Conservation (phyloP, 2,888 invertebrate genomes). For the Chloroclystis v-ata region DNA sequence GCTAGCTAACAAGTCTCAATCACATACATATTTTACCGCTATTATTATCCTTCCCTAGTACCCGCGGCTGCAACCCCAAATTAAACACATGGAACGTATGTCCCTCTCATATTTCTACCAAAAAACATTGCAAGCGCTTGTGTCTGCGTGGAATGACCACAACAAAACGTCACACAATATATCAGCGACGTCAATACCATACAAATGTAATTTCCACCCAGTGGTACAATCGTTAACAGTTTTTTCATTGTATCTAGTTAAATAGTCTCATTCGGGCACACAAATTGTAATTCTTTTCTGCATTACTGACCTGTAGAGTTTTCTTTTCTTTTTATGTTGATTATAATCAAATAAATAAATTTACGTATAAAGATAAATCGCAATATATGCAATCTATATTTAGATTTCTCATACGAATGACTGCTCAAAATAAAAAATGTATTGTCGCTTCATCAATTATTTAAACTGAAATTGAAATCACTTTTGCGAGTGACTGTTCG, state of each 20-base stretch:
- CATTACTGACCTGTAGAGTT: too few relatives aligned
- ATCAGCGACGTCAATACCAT: constrained; percentile 49
- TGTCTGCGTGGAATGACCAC: constrained; percentile 32
- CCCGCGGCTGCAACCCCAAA: not conserved
- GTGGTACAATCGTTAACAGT: constrained; percentile 21
- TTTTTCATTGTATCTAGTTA: constrained; percentile 1
- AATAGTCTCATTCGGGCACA: too few relatives aligned
- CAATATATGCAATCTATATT: too few relatives aligned
- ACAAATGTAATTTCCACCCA: constrained; percentile 33
- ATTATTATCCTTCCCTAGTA: not conserved
- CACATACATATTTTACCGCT: not conserved
- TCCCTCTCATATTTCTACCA: constrained; percentile 21
- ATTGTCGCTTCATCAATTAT: too few relatives aligned
- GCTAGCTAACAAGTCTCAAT: too few relatives aligned
- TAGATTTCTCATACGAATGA: too few relatives aligned
- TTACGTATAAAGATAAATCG: too few relatives aligned
- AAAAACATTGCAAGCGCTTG: constrained; percentile 25
- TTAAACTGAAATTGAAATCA: too few relatives aligned
- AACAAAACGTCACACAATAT: constrained; percentile 39
- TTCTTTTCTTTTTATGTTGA: too few relatives aligned
- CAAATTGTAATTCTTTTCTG: too few relatives aligned
- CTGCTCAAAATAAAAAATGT: too few relatives aligned
- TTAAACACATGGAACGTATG: constrained; percentile 18
- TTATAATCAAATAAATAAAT: too few relatives aligned
- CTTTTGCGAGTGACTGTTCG: constrained; percentile 19